These are phyloP conservation scores for Agrilus cyanescens DNA, from an alignment of 2,888 invertebrate genomes.

Conservation along the genomic window DNA sequence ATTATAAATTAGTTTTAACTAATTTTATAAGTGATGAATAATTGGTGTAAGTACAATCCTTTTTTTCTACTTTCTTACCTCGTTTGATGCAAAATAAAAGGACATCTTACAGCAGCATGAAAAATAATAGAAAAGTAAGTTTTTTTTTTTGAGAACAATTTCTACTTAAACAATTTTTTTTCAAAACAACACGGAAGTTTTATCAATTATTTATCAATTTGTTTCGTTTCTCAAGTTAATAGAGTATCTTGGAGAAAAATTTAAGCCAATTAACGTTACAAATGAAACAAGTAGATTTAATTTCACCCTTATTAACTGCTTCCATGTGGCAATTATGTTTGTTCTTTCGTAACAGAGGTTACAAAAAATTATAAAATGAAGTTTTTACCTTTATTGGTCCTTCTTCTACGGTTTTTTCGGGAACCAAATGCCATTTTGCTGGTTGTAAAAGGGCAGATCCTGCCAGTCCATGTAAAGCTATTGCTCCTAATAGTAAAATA, in stretches of 20 bases:
- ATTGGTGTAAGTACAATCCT: not conserved
- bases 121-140: conserved; percentile 15
- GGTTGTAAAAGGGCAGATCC: conserved; percentile 60
- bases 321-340: no score
- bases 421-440: conserved; percentile 56
- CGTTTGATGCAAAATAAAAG: conserved; percentile 34
- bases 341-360: no score
- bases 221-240: no score
- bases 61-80: conserved; percentile 25
- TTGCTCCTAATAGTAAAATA: conserved; percentile 52
- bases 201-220: no score
- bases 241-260: no score
- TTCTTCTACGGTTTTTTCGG: conserved; percentile 43
- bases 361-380: not conserved
- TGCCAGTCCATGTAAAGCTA: conserved; percentile 55
- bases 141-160: not conserved
- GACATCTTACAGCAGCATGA: conserved; percentile 31
- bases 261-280: no score
- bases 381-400: conserved; percentile 8
- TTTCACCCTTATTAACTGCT: no score
- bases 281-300: no score
- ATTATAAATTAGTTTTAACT: no score
- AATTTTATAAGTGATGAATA: no score
- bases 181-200: no score
- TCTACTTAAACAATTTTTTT: no score